Evolutionary conservation across 2,888 invertebrate species (phyloP).

Genomic region (Latheticus oryzae): DNA sequence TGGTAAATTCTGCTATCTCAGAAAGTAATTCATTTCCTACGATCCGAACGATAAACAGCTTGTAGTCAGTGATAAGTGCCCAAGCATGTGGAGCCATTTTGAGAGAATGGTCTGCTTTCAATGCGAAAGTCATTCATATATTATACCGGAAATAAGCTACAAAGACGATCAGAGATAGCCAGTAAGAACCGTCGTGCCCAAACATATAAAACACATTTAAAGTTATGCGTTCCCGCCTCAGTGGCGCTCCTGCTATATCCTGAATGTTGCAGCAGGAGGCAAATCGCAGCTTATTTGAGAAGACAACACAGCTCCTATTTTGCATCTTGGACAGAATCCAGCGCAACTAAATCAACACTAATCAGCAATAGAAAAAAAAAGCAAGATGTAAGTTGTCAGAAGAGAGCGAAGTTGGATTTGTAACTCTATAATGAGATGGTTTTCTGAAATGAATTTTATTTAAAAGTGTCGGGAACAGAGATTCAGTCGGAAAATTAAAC

Average conservation of each 20-base stretch:
- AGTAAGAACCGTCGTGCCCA: slow-evolving; percentile 39
- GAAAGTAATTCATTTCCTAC: slow-evolving; percentile 38
- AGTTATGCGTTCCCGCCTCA: slow-evolving; percentile 51
- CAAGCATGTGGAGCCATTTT: slow-evolving; percentile 30
- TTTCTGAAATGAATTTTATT: slow-evolving; percentile 1
- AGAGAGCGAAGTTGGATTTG: neutral
- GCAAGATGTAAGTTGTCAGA: too few relatives aligned
- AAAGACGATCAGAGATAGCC: slow-evolving; percentile 53
- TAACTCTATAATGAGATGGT: neutral
- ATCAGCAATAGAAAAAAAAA: too few relatives aligned
- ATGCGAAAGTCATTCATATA: slow-evolving; percentile 45
- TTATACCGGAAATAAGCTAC: slow-evolving; percentile 51
- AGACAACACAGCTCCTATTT: slow-evolving; percentile 21
- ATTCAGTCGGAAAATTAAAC: slow-evolving; percentile 5
- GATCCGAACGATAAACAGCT: slow-evolving; percentile 31
- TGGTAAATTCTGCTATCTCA: slow-evolving; percentile 4
- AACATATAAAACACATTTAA: slow-evolving; percentile 50
- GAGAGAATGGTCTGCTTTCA: slow-evolving; percentile 43
- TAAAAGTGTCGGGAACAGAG: slow-evolving; percentile 4
- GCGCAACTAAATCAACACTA: too few relatives aligned
- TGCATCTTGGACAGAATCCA: slow-evolving; percentile 40
- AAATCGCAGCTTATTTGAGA: slow-evolving; percentile 47
- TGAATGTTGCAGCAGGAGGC: slow-evolving; percentile 46
- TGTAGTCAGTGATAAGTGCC: slow-evolving; percentile 34
- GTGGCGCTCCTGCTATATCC: slow-evolving; percentile 48